Base-by-base conservation (phyloP, 1,140 invertebrate genomes). In the Lepidostoma basale region DNA sequence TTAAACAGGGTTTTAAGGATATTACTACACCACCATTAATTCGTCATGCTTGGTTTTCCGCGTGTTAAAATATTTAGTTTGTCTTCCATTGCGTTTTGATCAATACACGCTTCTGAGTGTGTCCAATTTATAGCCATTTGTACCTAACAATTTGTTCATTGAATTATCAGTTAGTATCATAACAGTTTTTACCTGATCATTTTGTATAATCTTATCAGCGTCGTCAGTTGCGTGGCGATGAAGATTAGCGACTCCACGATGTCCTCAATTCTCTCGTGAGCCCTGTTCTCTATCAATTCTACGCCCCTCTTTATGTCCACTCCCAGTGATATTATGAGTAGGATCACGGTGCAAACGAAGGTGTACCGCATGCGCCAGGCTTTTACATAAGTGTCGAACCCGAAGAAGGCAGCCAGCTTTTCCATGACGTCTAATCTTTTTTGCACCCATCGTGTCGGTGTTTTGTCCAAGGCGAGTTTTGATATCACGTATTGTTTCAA, bases 161-260 rank as follows among this genome's bases (percentile, higher is more conserved):
- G n/a, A n/a, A n/a, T n/a, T n/a, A n/a, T n/a, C n/a, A n/a, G n/a
- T n/a, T n/a, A 18, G 2, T 20, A 47, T 30, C 30, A 25, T 14
- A 3, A 10, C 47, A 52, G 26, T 40, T 33, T 33, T 59, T 40
- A 65, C 63, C 54, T 59, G 1, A 67, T 26, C 1, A 67, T 12
- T 12, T 54, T 42, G 40, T 72, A 68, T 23, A 72, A 52, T 22
- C 70, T 60, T 23, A 45, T 54, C 12, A 67, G 42, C 36, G 56
- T 62, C 8, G 56, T 63, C 1, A 39, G 33, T 36, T 72, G 70
- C 14, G 67, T 72, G 22, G 59, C 62, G 10, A 68, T 58, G 40
- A 72, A 72, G 3, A 72, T 63, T 4, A 65, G 42, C 12, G 62
- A 22, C 33, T 68, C 70, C 16, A 72, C 66, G 3, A 72, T 62